A percentile compares a stretch with the other conserved stretches of the same genome.
Evolutionary conservation across 1,140 invertebrate genomes (phyloP).

Genomic region (Cydia fagiglandana): DNA sequence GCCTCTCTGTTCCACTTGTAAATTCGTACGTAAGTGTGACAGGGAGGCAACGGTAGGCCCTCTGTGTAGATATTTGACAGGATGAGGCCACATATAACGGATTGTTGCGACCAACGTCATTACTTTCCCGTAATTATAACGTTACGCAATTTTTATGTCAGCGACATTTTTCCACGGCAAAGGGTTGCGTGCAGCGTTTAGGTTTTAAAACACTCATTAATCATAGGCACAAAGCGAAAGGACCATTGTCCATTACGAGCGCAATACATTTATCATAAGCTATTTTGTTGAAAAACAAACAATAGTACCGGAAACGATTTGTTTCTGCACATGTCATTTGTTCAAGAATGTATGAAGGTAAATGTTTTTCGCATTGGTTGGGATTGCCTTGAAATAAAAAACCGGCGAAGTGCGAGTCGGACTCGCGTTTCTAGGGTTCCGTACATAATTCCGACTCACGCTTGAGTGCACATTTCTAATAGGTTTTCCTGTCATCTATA

Average conservation of each 20-base stretch:
- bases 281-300: slow-evolving; percentile 33
- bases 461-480: no score
- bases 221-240: slow-evolving; percentile 32
- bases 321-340: slow-evolving; percentile 35
- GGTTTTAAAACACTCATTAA: slow-evolving; percentile 36
- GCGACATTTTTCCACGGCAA: slow-evolving; percentile 25
- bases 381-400: background rate
- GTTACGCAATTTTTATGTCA: slow-evolving; percentile 1
- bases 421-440: no score
- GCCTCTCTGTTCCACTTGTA: no score
- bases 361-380: background rate
- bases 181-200: slow-evolving; percentile 23
- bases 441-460: no score
- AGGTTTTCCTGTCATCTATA: no score
- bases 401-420: no score
- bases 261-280: slow-evolving; percentile 39
- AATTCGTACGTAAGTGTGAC: no score
- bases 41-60: no score
- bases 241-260: slow-evolving; percentile 33
- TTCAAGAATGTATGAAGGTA: slow-evolving; percentile 1
- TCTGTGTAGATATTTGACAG: no score
- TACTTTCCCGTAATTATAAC: slow-evolving; percentile 17
- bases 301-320: slow-evolving; percentile 35
- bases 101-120: background rate
- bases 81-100: no score